These are phyloP conservation scores for Cyanoliseus patagonus DNA, from an alignment of 2,113 vertebrate genomes.

Conservation along the genomic window DNA sequence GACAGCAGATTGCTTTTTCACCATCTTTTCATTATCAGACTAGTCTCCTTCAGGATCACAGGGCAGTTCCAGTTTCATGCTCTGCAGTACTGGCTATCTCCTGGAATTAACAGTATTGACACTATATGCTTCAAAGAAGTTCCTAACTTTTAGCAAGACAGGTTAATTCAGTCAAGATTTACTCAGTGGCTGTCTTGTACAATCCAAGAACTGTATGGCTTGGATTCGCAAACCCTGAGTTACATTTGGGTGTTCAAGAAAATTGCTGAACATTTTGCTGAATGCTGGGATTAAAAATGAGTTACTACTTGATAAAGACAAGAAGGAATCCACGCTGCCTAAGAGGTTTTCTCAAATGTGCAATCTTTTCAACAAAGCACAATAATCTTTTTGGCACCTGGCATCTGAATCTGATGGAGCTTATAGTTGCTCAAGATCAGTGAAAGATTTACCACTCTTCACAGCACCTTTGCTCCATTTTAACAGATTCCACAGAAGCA, in stretches of 20 bases:
- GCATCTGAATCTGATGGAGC: neutral
- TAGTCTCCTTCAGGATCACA: neutral
- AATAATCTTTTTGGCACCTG: neutral
- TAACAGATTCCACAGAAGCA: neutral
- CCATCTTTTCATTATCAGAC: neutral
- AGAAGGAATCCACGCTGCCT: neutral
- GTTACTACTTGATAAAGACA: neutral
- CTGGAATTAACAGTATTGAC: neutral
- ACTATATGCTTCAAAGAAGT: neutral
- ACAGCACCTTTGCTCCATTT: neutral
- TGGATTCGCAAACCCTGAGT: neutral
- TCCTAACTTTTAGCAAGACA: neutral
- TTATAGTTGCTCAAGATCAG: neutral
- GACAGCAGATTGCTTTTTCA: neutral
- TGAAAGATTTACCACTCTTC: neutral
- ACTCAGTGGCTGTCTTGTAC: neutral
- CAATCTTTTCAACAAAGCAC: neutral
- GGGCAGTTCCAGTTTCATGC: neutral
- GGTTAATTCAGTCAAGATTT: neutral
- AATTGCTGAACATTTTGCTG: neutral
- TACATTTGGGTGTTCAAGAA: neutral
- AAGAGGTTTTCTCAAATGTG: neutral
- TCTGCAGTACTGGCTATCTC: neutral
- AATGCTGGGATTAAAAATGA: neutral
- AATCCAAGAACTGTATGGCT: neutral